A percentile compares a stretch with the other conserved stretches of the same genome.
These are phyloP conservation scores for Oikopleura albicans DNA, from an alignment of 23 tunicate genomes.

Conservation along the genomic window DNA sequence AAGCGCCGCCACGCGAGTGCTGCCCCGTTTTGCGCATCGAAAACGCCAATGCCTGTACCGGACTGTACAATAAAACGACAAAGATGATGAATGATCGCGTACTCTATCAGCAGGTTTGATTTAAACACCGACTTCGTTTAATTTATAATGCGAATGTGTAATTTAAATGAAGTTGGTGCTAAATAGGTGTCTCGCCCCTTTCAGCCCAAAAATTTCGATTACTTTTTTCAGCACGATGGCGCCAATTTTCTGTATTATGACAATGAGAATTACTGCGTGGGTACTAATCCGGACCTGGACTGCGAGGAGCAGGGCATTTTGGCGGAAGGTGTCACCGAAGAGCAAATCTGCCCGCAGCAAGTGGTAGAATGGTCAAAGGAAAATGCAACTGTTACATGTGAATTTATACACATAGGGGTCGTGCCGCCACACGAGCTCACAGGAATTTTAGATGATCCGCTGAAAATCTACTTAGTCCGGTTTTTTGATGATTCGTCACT, in stretches of 20 bases:
- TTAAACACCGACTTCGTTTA: no score
- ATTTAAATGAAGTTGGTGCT: no score
- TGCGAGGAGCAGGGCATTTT: neutral
- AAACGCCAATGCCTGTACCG: neutral
- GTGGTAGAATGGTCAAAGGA: neutral
- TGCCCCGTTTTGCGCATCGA: neutral
- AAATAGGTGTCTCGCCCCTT: no score
- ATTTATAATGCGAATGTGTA: no score
- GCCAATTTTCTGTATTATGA: neutral
- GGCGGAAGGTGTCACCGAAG: neutral
- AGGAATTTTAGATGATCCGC: neutral
- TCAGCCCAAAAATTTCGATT: no score
- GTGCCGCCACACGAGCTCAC: neutral
- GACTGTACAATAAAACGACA: neutral
- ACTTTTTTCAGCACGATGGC: neutral
- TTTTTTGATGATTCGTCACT: neutral
- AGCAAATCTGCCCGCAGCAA: neutral
- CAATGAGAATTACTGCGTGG: neutral
- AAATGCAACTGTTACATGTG: neutral
- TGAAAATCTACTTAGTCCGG: neutral
- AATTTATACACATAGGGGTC: neutral
- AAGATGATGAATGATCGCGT: neutral
- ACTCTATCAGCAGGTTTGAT: neutral
- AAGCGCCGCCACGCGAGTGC: neutral
- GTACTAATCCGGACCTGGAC: neutral